Base-by-base conservation (phyloP, 2,797 vertebrate genomes). In the Holocentrus rufus region DNA sequence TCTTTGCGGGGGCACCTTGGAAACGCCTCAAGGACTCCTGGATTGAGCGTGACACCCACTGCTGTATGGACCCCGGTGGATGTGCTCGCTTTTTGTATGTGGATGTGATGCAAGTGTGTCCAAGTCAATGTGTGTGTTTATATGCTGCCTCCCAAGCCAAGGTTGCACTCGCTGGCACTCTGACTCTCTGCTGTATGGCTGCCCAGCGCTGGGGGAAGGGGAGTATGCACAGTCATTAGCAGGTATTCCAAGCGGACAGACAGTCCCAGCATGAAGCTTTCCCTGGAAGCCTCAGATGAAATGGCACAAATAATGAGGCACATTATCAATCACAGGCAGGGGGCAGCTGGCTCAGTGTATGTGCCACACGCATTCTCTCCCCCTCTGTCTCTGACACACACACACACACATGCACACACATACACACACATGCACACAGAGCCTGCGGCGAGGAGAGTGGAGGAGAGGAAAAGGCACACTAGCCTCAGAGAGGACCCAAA, bases 281-380 rank as follows among this genome's bases (percentile, higher is more conserved):
- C 73, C 80, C 72, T 65, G 80, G 78, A 77, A 90, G 87, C 84
- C 62, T 83, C 83, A 81, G 85, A 91, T 73, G 86, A 93, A 92
- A 92, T 82, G 85, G 74, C 88, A 92, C 85, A 92, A 90, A 85
- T 89, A 90, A 88, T 72, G 86, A 93, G 83, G 58, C 81, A 61
- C 82, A 88, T 82, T 80, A 91, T 89, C 82, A 82, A 89, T 93
- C 92, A 89, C 83, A 86, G 85, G 58, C 82, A 81, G 85, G 30
- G 80, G 84, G 74, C 76, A 82, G 82, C 73, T 90, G 81, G 77
- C 76, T 87, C 77, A 68, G 72, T 64, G 67, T 81, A 59, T 65
- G 72, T 64, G 68, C 65, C 64, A 80, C 68, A 80, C 79, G 75
- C 53, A 55, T 60, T 20, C 65, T 9, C 75, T 65, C 31, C 25